phyloP scores from a whole-genome alignment of 2,797 vertebrate genomes.

The Megalops cyprinoides region DNA sequence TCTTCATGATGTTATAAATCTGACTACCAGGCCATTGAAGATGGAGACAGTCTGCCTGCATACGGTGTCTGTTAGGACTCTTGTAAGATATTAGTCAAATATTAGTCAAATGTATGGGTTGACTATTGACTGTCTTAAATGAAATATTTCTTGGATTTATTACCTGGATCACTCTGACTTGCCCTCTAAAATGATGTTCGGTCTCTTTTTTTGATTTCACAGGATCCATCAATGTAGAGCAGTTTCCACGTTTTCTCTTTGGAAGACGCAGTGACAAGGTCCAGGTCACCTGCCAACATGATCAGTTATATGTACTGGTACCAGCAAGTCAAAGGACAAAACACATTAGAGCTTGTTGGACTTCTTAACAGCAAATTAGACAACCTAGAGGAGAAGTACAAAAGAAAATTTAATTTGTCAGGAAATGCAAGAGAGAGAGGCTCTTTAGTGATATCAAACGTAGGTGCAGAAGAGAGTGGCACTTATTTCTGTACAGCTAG shows the following conservation, averaged over 20 bases:
- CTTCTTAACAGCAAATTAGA: too few relatives aligned
- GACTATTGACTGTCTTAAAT: too few relatives aligned
- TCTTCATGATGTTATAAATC: not conserved
- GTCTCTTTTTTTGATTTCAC: not conserved
- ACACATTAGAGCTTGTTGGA: not conserved
- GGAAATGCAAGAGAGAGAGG: not conserved
- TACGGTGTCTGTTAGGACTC: not conserved
- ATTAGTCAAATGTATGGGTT: too few relatives aligned
- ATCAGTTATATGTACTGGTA: slow-evolving; percentile 50
- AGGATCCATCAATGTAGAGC: not conserved
- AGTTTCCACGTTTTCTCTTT: not conserved
- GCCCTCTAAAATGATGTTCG: not conserved
- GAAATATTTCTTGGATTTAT: too few relatives aligned
- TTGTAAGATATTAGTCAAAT: not conserved
- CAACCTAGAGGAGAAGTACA: not conserved
- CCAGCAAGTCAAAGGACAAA: slow-evolving; percentile 37
- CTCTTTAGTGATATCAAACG: not conserved
- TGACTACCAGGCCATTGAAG: not conserved
- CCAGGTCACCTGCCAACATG: slow-evolving; percentile 24
- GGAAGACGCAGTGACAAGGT: not conserved
- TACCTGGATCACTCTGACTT: not conserved
- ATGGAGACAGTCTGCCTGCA: not conserved
- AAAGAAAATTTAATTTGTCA: not conserved
- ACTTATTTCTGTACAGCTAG: slow-evolving; percentile 19
- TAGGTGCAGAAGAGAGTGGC: slow-evolving; percentile 1